Evolutionary conservation across 2,888 invertebrate genomes (phyloP), one percentile per base, ranked within the genome.

Genomic region (Incurvaria masculella): DNA sequence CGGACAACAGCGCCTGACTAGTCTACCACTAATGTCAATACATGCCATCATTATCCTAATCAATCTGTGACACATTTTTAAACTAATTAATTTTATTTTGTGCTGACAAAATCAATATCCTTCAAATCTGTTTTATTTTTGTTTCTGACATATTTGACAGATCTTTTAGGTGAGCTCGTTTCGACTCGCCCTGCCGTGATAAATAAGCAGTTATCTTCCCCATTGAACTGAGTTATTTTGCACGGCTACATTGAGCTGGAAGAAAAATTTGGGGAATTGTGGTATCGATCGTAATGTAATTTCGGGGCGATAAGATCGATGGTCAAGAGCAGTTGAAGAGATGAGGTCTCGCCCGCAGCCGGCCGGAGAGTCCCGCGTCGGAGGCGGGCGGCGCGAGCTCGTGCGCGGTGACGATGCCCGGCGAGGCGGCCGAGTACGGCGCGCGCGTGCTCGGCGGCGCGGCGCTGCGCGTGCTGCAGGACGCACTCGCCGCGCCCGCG

Each of bases 401-500:
- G 50, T 79, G 79, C 57, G 76, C 79, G 2, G 79, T 69, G 52
- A 76, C 70, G 53, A 81, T 70, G 81, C 82, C 72, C 1, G 78
- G 78, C 1, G 82, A 83, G 57, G 83, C 84, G 42, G 82, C 82
- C 1, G 84, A 84, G 56, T 84, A 84, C 65, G 82, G 84, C 62
- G 83, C 84, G 26, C 82, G 83, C 59, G 81, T 84, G 4, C 72
- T 86, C 3, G 83, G 83, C 21, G 73, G 80, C 53, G 79, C 72
- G 59, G 84, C 85, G 2, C 65, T 86, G 53, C 81, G 80, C 57
- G 74, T 81, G 18, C 72, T 86, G 45, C 85, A 86, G 59, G 83
- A 85, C 45, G 84, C 86, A 8, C 74, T 86, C 16, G 82, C 75
- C 54, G 72, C 80, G 43, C 79, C 76, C 16, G 65, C 79, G 21